A percentile compares a stretch with the other conserved stretches of the same genome.
Evolutionary conservation across 2,113 vertebrate genomes (phyloP).

Genomic region (Calonectris borealis): DNA sequence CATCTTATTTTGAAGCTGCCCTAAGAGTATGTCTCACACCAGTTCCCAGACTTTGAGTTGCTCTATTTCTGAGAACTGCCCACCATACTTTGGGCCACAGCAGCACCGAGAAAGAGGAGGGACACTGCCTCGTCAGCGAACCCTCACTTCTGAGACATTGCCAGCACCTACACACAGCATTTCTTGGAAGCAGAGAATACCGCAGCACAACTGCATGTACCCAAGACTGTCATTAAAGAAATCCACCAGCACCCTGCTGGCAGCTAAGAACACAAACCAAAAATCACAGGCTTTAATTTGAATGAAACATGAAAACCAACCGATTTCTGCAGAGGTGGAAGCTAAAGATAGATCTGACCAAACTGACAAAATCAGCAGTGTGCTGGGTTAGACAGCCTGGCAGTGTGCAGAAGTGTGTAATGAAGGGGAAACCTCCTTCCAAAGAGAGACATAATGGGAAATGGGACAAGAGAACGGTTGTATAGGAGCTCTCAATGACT

Average conservation of each 20-base stretch:
- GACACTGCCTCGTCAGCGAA: background rate
- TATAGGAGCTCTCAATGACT: background rate
- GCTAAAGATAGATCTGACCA: constrained; percentile 27
- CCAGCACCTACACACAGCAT: background rate
- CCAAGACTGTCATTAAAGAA: background rate
- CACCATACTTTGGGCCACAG: background rate
- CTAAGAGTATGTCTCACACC: background rate
- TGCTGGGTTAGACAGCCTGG: background rate
- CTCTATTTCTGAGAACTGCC: background rate
- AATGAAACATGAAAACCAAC: background rate
- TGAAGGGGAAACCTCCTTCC: background rate
- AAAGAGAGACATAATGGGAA: background rate
- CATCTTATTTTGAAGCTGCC: background rate
- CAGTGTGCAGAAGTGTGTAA: background rate
- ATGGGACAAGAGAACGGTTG: background rate
- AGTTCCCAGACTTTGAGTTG: background rate
- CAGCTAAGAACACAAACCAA: constrained; percentile 1
- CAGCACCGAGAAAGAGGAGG: background rate
- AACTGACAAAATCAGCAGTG: background rate
- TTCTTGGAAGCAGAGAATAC: constrained; percentile 13
- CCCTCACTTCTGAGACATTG: background rate
- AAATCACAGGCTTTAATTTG: constrained; percentile 19
- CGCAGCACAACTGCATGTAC: background rate
- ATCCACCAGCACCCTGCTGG: background rate
- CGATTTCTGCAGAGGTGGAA: background rate